Evolutionary conservation across 1,140 invertebrate species (phyloP).

Genomic region (Eurosta solidaginis): DNA sequence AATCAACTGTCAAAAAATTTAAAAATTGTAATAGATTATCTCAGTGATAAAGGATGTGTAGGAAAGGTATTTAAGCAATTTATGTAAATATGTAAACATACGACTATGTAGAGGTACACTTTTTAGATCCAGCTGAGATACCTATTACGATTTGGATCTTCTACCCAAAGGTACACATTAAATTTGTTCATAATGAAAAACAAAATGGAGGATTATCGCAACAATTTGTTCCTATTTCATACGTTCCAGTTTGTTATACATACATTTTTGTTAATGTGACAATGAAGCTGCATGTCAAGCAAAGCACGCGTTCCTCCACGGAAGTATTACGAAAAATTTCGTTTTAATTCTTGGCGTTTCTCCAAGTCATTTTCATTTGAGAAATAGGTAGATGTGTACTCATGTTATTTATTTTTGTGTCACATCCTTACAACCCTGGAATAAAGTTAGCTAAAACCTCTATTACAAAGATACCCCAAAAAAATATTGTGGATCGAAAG

Average conservation of each 20-base stretch:
- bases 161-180: neutral
- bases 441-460: too few species aligned
- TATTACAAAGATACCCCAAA: too few species aligned
- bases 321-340: too few species aligned
- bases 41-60: neutral
- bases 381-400: too few species aligned
- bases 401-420: too few species aligned
- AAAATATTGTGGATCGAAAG: too few species aligned
- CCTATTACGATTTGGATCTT: neutral
- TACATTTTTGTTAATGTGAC: conserved; percentile 11
- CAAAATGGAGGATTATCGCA: neutral
- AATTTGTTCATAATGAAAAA: neutral
- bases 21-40: neutral
- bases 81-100: neutral
- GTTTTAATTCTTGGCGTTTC: too few species aligned
- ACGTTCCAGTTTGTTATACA: conserved; percentile 12
- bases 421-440: too few species aligned
- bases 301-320: too few species aligned
- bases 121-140: neutral
- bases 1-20: neutral
- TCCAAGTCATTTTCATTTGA: too few species aligned
- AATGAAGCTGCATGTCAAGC: neutral
- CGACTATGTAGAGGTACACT: neutral
- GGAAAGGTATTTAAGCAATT: neutral
- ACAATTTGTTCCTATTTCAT: neutral